phyloP scores from a whole-genome alignment of 2,888 invertebrate species.

The Isoperla grammatica region DNA sequence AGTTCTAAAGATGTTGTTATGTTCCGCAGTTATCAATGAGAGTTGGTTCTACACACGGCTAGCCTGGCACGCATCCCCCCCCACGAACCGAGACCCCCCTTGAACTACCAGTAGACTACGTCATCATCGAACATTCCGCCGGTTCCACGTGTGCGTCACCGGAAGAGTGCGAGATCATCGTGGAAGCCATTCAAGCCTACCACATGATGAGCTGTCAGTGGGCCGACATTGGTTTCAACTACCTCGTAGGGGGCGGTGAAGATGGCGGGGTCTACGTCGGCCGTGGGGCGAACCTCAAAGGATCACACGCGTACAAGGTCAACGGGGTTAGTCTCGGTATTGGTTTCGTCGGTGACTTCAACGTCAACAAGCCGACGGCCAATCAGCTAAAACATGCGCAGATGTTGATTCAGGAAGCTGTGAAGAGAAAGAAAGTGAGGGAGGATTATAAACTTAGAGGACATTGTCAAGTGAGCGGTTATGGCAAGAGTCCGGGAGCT shows the following conservation, averaged over 20 bases:
- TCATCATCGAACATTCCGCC: conserved; percentile 19
- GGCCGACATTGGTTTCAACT: conserved; percentile 35
- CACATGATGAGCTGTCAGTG: conserved; percentile 35
- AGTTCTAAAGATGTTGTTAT: too few relatives aligned
- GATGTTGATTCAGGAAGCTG: conserved; percentile 58
- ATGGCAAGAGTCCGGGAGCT: conserved; percentile 62
- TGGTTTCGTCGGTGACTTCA: conserved; percentile 18
- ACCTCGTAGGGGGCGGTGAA: conserved; percentile 36
- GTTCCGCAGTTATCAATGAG: not conserved
- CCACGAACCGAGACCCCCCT: not conserved
- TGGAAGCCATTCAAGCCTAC: conserved; percentile 33
- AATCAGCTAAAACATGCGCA: conserved; percentile 51
- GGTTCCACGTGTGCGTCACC: conserved; percentile 7
- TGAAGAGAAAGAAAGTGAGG: conserved; percentile 54
- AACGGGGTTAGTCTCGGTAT: conserved; percentile 26
- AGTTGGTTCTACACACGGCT: conserved; percentile 7
- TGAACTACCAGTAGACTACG: conserved; percentile 15
- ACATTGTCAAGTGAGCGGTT: conserved; percentile 57
- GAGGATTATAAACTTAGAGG: conserved; percentile 61
- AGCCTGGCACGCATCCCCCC: conserved; percentile 8
- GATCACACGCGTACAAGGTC: conserved; percentile 38
- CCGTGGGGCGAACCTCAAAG: conserved; percentile 39
- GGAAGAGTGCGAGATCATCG: conserved; percentile 3
- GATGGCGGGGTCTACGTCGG: conserved; percentile 39
- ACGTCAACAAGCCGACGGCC: conserved; percentile 27